Evolutionary conservation across 2,113 vertebrate genomes (phyloP).

Genomic region (Leucosticte australis): DNA sequence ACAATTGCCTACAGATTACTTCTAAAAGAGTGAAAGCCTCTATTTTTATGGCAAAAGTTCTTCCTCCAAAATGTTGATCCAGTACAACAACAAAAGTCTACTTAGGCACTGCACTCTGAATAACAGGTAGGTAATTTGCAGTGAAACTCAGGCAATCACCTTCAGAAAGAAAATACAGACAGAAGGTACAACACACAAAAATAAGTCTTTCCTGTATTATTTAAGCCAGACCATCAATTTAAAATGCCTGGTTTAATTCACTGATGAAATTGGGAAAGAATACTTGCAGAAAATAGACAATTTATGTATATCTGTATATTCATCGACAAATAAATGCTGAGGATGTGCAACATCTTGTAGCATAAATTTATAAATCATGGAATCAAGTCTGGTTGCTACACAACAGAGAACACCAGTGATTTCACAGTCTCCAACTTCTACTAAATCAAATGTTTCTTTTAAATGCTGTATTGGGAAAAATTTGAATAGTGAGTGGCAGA

Average conservation of each 20-base stretch:
- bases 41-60: background rate
- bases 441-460: background rate
- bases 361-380: background rate
- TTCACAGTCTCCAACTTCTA: background rate
- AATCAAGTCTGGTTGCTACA: background rate
- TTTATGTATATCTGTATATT: background rate
- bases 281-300: background rate
- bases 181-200: background rate
- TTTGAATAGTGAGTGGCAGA: background rate
- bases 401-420: background rate
- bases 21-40: background rate
- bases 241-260: background rate
- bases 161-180: background rate
- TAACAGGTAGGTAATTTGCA: background rate
- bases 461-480: background rate
- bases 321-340: background rate
- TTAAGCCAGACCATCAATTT: background rate
- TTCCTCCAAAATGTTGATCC: background rate
- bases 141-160: background rate
- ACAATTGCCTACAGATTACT: background rate
- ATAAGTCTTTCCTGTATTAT: background rate
- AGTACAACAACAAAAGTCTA: background rate
- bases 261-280: background rate
- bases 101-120: background rate
- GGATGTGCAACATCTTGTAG: background rate